A percentile compares a stretch with the other conserved stretches of the same genome.
These are phyloP conservation scores for Cataglyphis rosenhaueri DNA, from an alignment of 2,888 invertebrate species.

Conservation along the genomic window DNA sequence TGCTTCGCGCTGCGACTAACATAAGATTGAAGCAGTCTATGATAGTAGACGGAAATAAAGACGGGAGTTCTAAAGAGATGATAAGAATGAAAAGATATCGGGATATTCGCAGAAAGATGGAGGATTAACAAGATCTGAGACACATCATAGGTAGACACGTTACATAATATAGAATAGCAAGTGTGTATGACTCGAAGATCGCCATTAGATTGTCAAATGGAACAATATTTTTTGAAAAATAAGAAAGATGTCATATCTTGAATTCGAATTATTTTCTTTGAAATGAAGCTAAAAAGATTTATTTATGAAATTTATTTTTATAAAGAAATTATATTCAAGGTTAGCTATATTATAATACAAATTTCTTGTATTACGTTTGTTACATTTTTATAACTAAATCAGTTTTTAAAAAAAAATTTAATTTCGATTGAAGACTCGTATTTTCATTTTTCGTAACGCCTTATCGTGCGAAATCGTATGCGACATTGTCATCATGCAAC, in stretches of 20 bases:
- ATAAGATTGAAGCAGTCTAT: neutral
- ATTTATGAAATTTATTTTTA: slow-evolving; percentile 7
- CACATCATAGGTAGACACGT: neutral
- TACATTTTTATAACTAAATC: neutral
- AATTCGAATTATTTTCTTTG: neutral
- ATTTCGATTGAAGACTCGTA: neutral
- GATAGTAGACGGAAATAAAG: neutral
- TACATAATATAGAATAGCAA: neutral
- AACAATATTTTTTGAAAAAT: neutral
- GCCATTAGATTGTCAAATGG: slow-evolving; percentile 14
- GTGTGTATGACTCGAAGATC: neutral
- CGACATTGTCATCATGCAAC: too few species aligned
- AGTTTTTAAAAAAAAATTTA: neutral
- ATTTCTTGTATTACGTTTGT: neutral
- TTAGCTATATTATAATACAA: neutral
- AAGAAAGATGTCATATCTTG: neutral
- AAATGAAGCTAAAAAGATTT: neutral
- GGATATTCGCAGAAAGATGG: neutral
- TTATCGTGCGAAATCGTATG: neutral
- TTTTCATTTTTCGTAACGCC: neutral
- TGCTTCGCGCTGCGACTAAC: neutral
- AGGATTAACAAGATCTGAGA: neutral
- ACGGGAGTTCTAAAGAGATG: neutral
- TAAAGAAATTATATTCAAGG: neutral
- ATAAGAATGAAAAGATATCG: neutral